These are phyloP conservation scores for Tineola bisselliella DNA, from an alignment of 2,888 invertebrate genomes.

Conservation along the genomic window DNA sequence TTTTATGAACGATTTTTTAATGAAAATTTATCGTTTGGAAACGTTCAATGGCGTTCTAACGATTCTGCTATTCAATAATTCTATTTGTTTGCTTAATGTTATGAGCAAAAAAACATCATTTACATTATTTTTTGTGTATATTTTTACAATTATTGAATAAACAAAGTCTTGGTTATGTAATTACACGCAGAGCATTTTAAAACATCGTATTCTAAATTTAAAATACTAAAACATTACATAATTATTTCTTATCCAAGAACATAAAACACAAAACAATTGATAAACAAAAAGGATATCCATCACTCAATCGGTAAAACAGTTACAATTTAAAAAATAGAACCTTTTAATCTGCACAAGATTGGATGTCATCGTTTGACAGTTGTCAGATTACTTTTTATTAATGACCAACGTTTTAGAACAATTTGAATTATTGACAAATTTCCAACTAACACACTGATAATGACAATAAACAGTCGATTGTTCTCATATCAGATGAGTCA, in stretches of 20 bases:
- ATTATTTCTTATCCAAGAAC: neutral
- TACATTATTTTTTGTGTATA: neutral
- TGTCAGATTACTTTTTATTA: slow-evolving; percentile 45
- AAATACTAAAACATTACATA: slow-evolving; percentile 10
- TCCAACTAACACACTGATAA: slow-evolving; percentile 35
- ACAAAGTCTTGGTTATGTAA: neutral
- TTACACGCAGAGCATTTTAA: neutral
- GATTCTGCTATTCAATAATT: slow-evolving; percentile 22
- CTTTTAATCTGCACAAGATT: slow-evolving; percentile 57
- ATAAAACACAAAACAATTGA: slow-evolving; percentile 4
- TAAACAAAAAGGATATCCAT: neutral
- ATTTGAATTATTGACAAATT: slow-evolving; percentile 55
- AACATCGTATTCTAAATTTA: neutral
- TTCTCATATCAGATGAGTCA: slow-evolving; percentile 21
- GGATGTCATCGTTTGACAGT: slow-evolving; percentile 47
- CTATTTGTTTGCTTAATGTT: slow-evolving; percentile 10
- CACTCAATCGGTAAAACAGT: slow-evolving; percentile 32
- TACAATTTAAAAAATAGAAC: slow-evolving; percentile 45
- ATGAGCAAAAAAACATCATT: neutral
- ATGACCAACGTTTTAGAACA: slow-evolving; percentile 20
- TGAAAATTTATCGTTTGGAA: slow-evolving; percentile 64
- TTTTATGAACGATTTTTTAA: slow-evolving; percentile 57
- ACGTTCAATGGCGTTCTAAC: slow-evolving; percentile 47
- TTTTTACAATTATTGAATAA: neutral
- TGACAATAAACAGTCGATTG: slow-evolving; percentile 32